Percentiles rank a stretch among this genome's conserved stretches.
These are phyloP conservation scores for Crax fasciolata DNA, from an alignment of 2,797 vertebrate genomes.

Conservation along the genomic window DNA sequence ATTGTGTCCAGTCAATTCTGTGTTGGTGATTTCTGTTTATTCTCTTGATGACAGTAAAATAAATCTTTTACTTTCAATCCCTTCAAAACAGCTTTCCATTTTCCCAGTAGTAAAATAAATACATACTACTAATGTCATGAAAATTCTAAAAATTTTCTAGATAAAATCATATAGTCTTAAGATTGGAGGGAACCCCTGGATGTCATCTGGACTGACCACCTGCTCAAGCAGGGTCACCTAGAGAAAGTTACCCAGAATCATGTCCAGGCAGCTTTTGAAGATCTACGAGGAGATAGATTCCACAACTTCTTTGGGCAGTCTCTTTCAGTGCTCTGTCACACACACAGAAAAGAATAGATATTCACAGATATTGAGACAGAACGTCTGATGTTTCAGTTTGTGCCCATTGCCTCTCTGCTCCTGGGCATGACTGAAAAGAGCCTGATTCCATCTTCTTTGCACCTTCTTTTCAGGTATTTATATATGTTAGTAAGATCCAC, in stretches of 20 bases:
- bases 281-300: background rate
- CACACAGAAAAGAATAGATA: background rate
- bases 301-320: background rate
- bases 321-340: background rate
- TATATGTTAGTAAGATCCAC: background rate
- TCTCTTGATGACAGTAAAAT: background rate
- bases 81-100: background rate
- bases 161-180: background rate
- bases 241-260: background rate
- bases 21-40: background rate
- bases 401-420: background rate
- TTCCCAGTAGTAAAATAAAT: background rate
- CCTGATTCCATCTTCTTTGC: background rate
- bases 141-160: background rate
- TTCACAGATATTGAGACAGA: background rate
- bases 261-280: background rate
- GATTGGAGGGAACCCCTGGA: background rate
- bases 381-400: background rate
- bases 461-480: background rate
- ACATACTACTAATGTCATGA: background rate
- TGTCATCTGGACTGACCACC: accelerated
- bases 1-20: no score
- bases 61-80: background rate
- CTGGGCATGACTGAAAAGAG: background rate
- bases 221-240: background rate